Percentiles rank a stretch among this genome's conserved stretches.
Evolutionary conservation across 2,888 invertebrate species (phyloP).

Genomic region (Patella ulyssiponensis): DNA sequence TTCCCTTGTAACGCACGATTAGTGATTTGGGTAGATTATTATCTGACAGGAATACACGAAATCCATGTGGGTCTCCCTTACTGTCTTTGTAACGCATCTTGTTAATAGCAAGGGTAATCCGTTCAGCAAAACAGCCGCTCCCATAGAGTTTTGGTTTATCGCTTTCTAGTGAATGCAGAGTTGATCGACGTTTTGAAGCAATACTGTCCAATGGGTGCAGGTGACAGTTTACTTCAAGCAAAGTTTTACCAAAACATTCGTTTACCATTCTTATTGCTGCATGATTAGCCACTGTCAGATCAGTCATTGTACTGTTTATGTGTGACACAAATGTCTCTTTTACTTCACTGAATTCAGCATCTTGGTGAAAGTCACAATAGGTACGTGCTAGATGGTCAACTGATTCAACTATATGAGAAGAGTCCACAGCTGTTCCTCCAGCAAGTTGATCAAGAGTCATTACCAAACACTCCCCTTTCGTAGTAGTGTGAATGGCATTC

Average conservation of each 20-base stretch:
- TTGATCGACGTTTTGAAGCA: slow-evolving; percentile 21
- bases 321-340: slow-evolving; percentile 16
- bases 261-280: slow-evolving; percentile 27
- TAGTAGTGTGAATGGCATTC: slow-evolving; percentile 36
- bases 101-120: slow-evolving; percentile 36
- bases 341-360: slow-evolving; percentile 7
- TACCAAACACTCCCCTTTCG: slow-evolving; percentile 18
- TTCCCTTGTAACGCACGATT: slow-evolving; percentile 38
- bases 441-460: slow-evolving; percentile 34
- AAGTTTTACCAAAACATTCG: slow-evolving; percentile 20
- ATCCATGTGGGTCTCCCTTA: slow-evolving; percentile 41
- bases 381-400: slow-evolving; percentile 25
- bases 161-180: slow-evolving; percentile 22
- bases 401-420: slow-evolving; percentile 24
- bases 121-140: slow-evolving; percentile 35
- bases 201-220: slow-evolving; percentile 33
- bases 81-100: slow-evolving; percentile 37
- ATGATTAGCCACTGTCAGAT: slow-evolving; percentile 28
- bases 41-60: slow-evolving; percentile 27
- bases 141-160: slow-evolving; percentile 31
- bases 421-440: slow-evolving; percentile 38
- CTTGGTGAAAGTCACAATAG: slow-evolving; percentile 15
- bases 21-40: slow-evolving; percentile 27
- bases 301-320: slow-evolving; percentile 13
- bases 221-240: slow-evolving; percentile 37